A percentile compares a stretch with the other conserved stretches of the same genome.
Conservation (phyloP, 53 echinoderm and acorn worm species). For the Glandiceps talaboti region DNA sequence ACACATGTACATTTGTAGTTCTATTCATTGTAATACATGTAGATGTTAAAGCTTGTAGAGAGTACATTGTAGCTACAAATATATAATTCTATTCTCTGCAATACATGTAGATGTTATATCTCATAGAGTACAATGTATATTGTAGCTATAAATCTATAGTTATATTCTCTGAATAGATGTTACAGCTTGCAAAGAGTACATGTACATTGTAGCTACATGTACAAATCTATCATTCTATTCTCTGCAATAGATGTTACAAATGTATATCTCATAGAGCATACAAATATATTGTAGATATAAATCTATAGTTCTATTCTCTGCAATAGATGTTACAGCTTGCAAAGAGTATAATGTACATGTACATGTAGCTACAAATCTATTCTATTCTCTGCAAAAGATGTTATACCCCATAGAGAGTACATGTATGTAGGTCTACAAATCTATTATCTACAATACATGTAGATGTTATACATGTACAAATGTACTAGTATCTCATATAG, state of each 20-base stretch:
- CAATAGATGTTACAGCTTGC: neutral
- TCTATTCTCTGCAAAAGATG: too few relatives aligned
- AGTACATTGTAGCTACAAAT: neutral
- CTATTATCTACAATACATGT: too few relatives aligned
- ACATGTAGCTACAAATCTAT: too few relatives aligned
- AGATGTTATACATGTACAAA: too few relatives aligned
- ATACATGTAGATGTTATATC: too few relatives aligned
- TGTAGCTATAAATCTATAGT: neutral
- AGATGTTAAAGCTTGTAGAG: neutral
- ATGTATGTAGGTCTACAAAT: too few relatives aligned
- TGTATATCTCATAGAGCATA: neutral
- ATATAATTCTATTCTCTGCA: neutral
- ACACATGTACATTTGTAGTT: neutral
- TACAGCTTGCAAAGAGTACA: too few relatives aligned
- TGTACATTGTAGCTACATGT: neutral
- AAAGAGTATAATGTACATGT: too few relatives aligned
- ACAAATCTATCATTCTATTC: neutral
- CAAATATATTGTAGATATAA: neutral
- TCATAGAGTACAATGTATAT: too few relatives aligned
- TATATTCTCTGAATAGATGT: neutral
- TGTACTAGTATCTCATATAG: too few relatives aligned
- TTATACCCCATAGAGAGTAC: neutral
- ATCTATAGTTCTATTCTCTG: neutral
- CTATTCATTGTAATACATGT: neutral
- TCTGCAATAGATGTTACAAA: neutral